Conservation (phyloP, 64 coral and sea anemone genomes). For the Actinia equina region DNA sequence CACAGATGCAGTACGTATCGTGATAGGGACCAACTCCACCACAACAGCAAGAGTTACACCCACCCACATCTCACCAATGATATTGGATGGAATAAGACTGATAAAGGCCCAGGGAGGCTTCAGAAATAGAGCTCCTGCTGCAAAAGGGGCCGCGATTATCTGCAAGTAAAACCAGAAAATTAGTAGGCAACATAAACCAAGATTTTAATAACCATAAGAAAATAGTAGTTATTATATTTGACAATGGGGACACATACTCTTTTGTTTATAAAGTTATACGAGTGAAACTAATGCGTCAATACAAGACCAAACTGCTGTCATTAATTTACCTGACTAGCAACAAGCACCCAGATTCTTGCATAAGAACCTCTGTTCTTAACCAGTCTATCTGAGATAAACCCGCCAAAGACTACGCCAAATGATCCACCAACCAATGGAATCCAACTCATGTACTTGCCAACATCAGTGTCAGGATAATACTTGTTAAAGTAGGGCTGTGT, state of each 20-base stretch:
- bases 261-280: background rate
- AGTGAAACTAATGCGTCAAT: no score
- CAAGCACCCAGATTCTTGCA: slow-evolving; percentile 88
- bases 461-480: slow-evolving; percentile 91
- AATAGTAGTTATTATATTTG: background rate
- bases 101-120: slow-evolving; percentile 83
- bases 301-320: no score
- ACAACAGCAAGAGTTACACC: slow-evolving; percentile 92
- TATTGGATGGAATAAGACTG: slow-evolving; percentile 83
- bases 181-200: background rate
- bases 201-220: background rate
- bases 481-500: slow-evolving; percentile 99
- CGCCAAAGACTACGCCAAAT: slow-evolving; percentile 83
- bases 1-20: slow-evolving; percentile 74
- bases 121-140: slow-evolving; percentile 87
- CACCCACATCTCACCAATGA: slow-evolving; percentile 99
- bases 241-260: no score
- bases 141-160: slow-evolving; percentile 83
- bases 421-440: slow-evolving; percentile 90
- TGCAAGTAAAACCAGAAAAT: slow-evolving; percentile 36
- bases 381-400: slow-evolving; percentile 90
- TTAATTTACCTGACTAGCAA: slow-evolving; percentile 77
- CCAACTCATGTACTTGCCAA: slow-evolving; percentile 97
- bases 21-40: slow-evolving; percentile 83
- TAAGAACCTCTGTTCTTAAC: slow-evolving; percentile 88